These are phyloP conservation scores for Brachionus rotundiformis DNA, from an alignment of 1,140 invertebrate species.

Conservation along the genomic window DNA sequence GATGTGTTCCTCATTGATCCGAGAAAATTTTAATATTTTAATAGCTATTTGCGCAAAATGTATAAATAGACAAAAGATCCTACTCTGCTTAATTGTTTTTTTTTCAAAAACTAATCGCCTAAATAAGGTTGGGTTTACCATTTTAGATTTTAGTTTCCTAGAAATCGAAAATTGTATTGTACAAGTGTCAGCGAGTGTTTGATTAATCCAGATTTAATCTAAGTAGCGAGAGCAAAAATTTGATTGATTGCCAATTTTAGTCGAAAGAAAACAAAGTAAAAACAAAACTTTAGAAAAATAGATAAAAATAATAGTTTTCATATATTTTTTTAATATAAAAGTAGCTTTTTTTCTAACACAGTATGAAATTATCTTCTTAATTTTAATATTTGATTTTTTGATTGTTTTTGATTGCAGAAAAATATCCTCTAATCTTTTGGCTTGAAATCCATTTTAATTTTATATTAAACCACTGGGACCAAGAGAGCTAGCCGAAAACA, in stretches of 20 bases:
- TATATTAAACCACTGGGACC: neutral
- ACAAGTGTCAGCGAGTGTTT: constrained; percentile 22
- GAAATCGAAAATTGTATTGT: neutral
- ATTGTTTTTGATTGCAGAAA: neutral
- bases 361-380: constrained; percentile 39
- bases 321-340: neutral
- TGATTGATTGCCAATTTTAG: constrained; percentile 30
- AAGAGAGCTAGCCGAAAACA: neutral
- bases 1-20: too few relatives aligned
- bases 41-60: neutral
- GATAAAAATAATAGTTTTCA: neutral
- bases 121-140: neutral
- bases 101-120: neutral
- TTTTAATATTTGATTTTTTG: constrained; percentile 22
- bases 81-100: neutral
- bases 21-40: neutral
- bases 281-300: neutral
- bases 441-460: neutral
- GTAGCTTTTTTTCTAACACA: neutral
- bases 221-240: neutral
- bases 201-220: constrained; percentile 37
- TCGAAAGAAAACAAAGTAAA: constrained; percentile 21
- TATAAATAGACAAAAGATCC: neutral
- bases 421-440: neutral
- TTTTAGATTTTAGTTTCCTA: neutral